phyloP scores from a whole-genome alignment of 2,113 vertebrate genomes.

The Hemichromis elongatus region DNA sequence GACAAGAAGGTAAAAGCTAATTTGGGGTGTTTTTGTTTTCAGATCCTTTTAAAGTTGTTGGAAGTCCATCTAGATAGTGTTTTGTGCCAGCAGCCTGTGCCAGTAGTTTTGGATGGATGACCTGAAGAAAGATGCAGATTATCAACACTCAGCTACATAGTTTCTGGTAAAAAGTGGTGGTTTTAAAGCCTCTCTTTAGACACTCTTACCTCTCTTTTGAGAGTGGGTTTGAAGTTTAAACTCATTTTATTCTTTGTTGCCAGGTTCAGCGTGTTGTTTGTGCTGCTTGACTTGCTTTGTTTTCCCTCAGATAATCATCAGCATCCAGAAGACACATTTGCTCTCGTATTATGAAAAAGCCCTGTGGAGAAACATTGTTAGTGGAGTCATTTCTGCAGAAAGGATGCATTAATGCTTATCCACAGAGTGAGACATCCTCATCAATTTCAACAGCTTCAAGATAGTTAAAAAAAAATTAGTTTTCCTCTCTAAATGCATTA shows the following conservation, averaged over 20 bases:
- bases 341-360: not conserved
- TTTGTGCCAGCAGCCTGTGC: not conserved
- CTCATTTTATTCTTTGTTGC: not conserved
- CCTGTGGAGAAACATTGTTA: not conserved
- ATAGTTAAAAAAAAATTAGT: not conserved
- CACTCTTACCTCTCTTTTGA: not conserved
- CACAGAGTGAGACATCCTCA: not conserved
- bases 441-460: not conserved
- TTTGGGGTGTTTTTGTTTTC: not conserved
- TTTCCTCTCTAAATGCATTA: not conserved
- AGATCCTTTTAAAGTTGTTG: not conserved
- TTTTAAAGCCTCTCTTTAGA: not conserved
- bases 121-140: not conserved
- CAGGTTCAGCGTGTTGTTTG: not conserved
- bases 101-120: not conserved
- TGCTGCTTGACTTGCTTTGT: not conserved
- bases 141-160: not conserved
- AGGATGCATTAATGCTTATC: not conserved
- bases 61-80: not conserved
- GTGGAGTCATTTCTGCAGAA: not conserved
- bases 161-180: not conserved
- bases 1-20: not conserved
- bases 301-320: not conserved
- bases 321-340: not conserved
- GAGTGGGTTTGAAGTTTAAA: not conserved